Evolutionary conservation across 2,113 vertebrate genomes (phyloP), one percentile per base, ranked within the genome.

Genomic region (Erythrolamprus reginae): DNA sequence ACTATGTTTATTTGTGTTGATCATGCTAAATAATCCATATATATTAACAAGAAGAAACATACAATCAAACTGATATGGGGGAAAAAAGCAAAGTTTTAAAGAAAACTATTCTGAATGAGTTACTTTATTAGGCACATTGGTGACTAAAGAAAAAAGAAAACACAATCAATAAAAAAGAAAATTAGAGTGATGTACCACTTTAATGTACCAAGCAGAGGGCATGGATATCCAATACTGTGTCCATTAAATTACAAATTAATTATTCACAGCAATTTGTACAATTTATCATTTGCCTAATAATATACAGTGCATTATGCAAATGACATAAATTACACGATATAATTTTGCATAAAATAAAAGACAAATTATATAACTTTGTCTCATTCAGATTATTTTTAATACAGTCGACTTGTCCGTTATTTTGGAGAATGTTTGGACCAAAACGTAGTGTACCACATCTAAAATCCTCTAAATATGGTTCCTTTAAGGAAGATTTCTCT

Each of bases 81-180:
- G 23, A 48, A 52, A 38, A 26, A 3, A 82, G 50, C 15, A 38
- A 48, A 91, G 77, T 89, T n/a, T 52, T 0, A 89, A 90, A 92
- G 89, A 93, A 90, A 93, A 55, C 89, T 17, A 52, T 84, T 65
- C 65, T 82, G 53, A 55, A 85, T 89, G 91, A 91, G 4, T 52
- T 45, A 91, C 52, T 86, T 2, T 92, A 52, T 83, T 48, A 24
- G 88, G 48, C 52, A 10, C 87, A 42, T 0, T 88, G 92, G 51
- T 89, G 26, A 58, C 92, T 91, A 92, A 65, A 89, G 65, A 55
- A 91, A 55, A 91, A 94, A 93, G 93, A 89, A 10, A 52, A 52
- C 9, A n/a, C 15, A 51, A 10, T 10, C 47, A 10, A 52, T 70
- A 13, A 47, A 77, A 85, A 65, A 3, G 12, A 24, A 61, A 77